Percentiles rank a stretch among this genome's conserved stretches.
phyloP scores from a whole-genome alignment of 2,113 vertebrate species.

The Drymodes brunneopygia region DNA sequence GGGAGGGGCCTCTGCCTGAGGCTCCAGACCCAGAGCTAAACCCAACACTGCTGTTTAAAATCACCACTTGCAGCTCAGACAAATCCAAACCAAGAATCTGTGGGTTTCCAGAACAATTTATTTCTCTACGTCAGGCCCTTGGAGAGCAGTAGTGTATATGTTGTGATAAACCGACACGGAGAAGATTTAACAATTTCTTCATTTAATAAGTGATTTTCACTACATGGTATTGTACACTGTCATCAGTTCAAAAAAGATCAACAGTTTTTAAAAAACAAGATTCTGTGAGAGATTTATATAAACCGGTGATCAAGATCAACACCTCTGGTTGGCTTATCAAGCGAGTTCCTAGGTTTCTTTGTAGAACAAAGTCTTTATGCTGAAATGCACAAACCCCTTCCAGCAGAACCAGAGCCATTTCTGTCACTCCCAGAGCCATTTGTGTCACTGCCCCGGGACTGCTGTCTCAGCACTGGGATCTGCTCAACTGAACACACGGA shows the following conservation, averaged over 20 bases:
- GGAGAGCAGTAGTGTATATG: slow-evolving; percentile 30
- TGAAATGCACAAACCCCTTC: slow-evolving; percentile 46
- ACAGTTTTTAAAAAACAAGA: slow-evolving; percentile 74
- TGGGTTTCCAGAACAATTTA: slow-evolving; percentile 69
- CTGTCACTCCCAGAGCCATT: slow-evolving; percentile 13
- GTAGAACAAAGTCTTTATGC: slow-evolving; percentile 66
- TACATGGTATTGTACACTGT: slow-evolving; percentile 77
- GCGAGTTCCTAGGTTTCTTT: slow-evolving; percentile 35
- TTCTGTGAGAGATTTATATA: slow-evolving; percentile 70
- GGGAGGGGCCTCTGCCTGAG: background rate
- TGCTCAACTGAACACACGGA: slow-evolving; percentile 1
- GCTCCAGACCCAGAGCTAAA: background rate
- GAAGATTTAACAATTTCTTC: slow-evolving; percentile 74
- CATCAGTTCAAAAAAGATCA: slow-evolving; percentile 75
- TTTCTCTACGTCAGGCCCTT: slow-evolving; percentile 47
- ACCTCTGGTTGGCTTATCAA: slow-evolving; percentile 50
- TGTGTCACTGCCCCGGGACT: background rate
- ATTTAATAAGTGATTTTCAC: slow-evolving; percentile 80
- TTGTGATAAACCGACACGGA: slow-evolving; percentile 67
- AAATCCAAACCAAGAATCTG: slow-evolving; percentile 36
- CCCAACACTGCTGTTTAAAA: background rate
- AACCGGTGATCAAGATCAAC: slow-evolving; percentile 59
- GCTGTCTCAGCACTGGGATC: background rate
- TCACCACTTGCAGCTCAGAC: background rate
- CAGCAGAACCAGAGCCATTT: slow-evolving; percentile 45